phyloP scores from a whole-genome alignment of 2,797 vertebrate species.

The Alca torda region DNA sequence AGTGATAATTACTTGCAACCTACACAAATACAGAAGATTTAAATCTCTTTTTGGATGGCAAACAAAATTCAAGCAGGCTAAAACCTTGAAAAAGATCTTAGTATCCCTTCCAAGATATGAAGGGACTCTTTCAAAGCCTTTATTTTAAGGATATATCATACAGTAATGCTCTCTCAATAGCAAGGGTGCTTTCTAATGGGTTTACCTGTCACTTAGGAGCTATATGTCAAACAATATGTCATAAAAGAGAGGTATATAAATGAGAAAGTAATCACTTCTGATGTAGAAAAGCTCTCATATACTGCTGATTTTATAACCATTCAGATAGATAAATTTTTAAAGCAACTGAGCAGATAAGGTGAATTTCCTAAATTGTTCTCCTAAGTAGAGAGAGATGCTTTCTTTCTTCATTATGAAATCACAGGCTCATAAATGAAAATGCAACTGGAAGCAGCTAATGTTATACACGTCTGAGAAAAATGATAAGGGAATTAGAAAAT shows the following conservation, averaged over 20 bases:
- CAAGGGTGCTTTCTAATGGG: neutral
- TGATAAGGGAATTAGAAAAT: neutral
- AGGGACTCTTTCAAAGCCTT: neutral
- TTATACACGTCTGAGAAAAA: neutral
- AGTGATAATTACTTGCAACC: neutral
- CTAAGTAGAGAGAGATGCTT: neutral
- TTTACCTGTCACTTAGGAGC: neutral
- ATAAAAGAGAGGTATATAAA: neutral
- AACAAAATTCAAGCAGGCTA: neutral
- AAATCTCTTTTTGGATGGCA: neutral
- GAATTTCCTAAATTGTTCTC: constrained; percentile 12
- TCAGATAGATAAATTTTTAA: constrained; percentile 23
- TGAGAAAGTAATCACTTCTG: neutral
- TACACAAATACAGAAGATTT: neutral
- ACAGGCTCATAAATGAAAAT: neutral
- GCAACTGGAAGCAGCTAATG: neutral
- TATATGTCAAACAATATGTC: neutral
- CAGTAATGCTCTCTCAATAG: neutral
- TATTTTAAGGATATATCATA: neutral
- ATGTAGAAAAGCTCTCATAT: neutral
- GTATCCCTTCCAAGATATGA: neutral
- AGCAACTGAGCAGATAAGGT: constrained; percentile 35
- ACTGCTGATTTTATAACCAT: constrained; percentile 17
- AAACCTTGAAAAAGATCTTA: neutral
- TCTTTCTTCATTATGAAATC: neutral